These are phyloP conservation scores for Clarias macrocephalus DNA, from an alignment of 2,113 vertebrate species.

Conservation along the genomic window DNA sequence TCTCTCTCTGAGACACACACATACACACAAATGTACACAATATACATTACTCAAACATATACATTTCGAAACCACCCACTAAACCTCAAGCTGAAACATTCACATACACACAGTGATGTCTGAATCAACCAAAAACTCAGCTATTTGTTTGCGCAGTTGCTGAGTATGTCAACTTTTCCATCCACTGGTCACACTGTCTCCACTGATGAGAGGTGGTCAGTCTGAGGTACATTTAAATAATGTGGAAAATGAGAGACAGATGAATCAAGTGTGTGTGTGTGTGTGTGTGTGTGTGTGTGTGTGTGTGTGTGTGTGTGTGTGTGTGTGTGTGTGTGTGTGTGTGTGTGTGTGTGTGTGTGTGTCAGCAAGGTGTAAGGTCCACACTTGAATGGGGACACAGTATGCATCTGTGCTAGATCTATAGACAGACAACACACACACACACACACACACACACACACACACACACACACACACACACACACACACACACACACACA, in stretches of 20 bases:
- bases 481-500: no score
- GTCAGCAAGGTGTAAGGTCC: slow-evolving; percentile 47
- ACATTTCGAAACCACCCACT: neutral
- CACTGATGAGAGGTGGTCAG: slow-evolving; percentile 43
- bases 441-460: neutral
- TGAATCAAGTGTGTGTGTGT: neutral
- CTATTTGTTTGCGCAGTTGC: slow-evolving; percentile 46
- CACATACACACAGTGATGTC: neutral
- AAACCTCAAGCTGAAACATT: slow-evolving; percentile 1
- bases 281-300: no score
- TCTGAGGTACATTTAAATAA: slow-evolving; percentile 42
- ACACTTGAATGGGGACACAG: slow-evolving; percentile 20
- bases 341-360: slow-evolving; percentile 32
- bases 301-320: neutral
- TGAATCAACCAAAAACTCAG: slow-evolving; percentile 31
- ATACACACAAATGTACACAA: neutral
- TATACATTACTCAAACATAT: slow-evolving; percentile 1
- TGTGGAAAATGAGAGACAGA: slow-evolving; percentile 28
- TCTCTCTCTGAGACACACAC: neutral
- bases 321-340: slow-evolving; percentile 16
- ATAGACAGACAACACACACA: neutral
- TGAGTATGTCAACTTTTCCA: slow-evolving; percentile 43
- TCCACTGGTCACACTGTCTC: slow-evolving; percentile 29
- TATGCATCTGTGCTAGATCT: slow-evolving; percentile 6
- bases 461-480: neutral